phyloP scores from a whole-genome alignment of 2,888 invertebrate genomes.

The Neoitamus cyanurus region DNA sequence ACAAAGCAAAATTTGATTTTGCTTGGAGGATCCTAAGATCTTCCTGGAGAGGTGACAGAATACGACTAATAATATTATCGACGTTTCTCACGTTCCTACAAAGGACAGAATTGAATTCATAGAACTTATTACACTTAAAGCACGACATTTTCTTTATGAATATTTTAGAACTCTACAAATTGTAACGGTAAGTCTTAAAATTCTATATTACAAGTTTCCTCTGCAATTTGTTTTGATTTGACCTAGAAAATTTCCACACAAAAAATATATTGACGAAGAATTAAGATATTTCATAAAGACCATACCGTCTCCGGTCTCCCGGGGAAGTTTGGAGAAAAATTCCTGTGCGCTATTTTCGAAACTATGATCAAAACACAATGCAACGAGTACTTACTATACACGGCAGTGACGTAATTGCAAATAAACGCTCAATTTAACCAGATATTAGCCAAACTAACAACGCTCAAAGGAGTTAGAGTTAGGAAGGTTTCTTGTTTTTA shows the following conservation, averaged over 20 bases:
- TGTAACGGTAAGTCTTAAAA: constrained; percentile 42
- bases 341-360: constrained; percentile 21
- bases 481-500: not conserved
- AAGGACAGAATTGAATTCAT: constrained; percentile 43
- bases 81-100: not conserved
- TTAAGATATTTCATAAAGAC: not conserved
- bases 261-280: not conserved
- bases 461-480: not conserved
- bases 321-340: not conserved
- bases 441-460: not conserved
- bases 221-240: constrained; percentile 17
- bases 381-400: constrained; percentile 21
- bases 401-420: constrained; percentile 24
- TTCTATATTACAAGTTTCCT: constrained; percentile 39
- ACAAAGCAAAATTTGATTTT: constrained; percentile 32
- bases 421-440: not conserved
- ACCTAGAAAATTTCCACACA: constrained; percentile 22
- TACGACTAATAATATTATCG: not conserved
- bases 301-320: not conserved
- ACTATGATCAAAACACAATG: not conserved
- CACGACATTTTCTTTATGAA: constrained; percentile 33
- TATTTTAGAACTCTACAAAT: constrained; percentile 44
- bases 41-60: not conserved
- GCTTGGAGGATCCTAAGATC: not conserved
- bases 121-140: constrained; percentile 41